phyloP scores from a whole-genome alignment of 2,113 vertebrate genomes.

The Mormyrus lacerda region DNA sequence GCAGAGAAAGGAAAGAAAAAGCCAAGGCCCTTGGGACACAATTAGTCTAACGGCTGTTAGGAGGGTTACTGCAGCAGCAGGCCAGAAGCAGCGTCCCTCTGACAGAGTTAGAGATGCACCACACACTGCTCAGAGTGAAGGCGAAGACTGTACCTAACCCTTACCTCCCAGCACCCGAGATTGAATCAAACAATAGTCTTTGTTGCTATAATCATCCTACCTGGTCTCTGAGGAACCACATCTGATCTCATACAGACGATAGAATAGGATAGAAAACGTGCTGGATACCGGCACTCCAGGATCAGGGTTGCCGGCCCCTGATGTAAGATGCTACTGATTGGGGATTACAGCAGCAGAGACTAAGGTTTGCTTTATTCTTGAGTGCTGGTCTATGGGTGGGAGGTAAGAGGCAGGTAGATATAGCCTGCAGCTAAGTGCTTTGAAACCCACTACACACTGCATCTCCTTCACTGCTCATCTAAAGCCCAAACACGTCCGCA shows the following conservation, averaged over 20 bases:
- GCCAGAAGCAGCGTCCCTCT: conserved; percentile 33
- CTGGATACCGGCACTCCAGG: neutral
- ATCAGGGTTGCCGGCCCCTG: neutral
- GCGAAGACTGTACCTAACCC: conserved; percentile 15
- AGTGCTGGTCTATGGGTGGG: neutral
- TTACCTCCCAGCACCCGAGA: neutral
- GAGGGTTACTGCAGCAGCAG: conserved; percentile 57
- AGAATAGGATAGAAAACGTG: neutral
- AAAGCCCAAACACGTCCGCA: neutral
- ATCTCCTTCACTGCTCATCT: neutral
- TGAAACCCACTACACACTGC: neutral
- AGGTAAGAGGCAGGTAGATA: neutral
- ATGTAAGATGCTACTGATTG: neutral
- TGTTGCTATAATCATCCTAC: neutral
- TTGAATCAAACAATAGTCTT: neutral
- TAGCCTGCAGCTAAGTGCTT: neutral
- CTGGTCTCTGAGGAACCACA: neutral
- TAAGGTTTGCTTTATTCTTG: neutral
- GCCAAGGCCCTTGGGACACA: conserved; percentile 51
- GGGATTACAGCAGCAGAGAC: neutral
- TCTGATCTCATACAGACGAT: neutral
- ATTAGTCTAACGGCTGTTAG: conserved; percentile 52
- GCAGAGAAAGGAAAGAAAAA: conserved; percentile 48
- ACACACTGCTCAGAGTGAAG: conserved; percentile 30
- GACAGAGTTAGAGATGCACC: conserved; percentile 47